Evolutionary conservation across 1,140 invertebrate genomes (phyloP).

Genomic region (Anastrepha ludens): DNA sequence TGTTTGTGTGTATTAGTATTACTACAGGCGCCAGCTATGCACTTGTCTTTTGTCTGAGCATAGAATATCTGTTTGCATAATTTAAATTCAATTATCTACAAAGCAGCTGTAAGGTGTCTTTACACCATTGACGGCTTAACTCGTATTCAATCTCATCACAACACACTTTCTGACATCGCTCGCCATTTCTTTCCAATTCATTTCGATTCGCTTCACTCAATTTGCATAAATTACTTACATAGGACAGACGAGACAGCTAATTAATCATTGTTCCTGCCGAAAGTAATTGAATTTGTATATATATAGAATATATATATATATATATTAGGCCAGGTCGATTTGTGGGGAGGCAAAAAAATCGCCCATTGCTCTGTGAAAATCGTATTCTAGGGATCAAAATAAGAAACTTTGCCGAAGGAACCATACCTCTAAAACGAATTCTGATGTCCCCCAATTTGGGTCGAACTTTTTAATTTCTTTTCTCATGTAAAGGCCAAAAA

Average conservation of each 20-base stretch:
- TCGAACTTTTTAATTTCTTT: no score
- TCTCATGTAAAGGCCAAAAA: no score
- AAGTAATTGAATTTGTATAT: neutral
- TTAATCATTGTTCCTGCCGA: slow-evolving; percentile 16
- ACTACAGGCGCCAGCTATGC: neutral
- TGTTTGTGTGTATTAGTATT: neutral
- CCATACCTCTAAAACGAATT: no score
- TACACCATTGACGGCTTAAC: neutral
- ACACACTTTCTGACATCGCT: neutral
- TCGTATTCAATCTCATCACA: neutral
- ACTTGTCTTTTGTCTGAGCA: neutral
- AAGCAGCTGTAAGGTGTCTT: slow-evolving; percentile 1
- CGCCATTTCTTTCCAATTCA: neutral
- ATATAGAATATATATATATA: no score
- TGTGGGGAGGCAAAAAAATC: no score
- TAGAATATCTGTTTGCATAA: slow-evolving; percentile 14
- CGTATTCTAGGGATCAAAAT: no score
- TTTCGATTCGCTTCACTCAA: slow-evolving; percentile 19
- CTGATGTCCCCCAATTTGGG: no score
- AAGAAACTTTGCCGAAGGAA: no score
- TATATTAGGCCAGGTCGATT: no score
- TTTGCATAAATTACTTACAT: slow-evolving; percentile 19
- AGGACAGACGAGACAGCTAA: neutral
- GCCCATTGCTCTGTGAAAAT: no score
- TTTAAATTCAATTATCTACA: slow-evolving; percentile 38